Conservation (phyloP, 2,888 invertebrate genomes). For the Hypomecis atomaria region DNA sequence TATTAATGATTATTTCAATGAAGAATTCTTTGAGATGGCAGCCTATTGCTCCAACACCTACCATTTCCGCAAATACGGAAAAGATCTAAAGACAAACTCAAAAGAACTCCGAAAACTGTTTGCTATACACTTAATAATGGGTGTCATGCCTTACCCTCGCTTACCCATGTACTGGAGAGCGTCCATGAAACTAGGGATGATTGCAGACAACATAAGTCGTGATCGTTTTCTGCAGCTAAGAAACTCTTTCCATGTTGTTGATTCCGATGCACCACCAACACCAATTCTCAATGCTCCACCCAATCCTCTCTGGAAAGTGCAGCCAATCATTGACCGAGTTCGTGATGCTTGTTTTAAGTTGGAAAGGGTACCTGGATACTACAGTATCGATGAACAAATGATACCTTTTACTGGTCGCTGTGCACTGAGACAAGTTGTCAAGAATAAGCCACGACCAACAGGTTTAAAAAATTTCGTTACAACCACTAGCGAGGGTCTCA, state of each 20-base stretch:
- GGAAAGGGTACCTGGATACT: slow-evolving; percentile 30
- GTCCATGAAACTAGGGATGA: neutral
- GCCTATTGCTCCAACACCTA: too few relatives aligned
- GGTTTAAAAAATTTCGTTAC: slow-evolving; percentile 42
- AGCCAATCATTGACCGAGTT: slow-evolving; percentile 1
- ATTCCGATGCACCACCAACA: neutral
- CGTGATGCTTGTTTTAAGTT: neutral
- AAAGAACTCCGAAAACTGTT: too few relatives aligned
- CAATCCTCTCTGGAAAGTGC: slow-evolving; percentile 1
- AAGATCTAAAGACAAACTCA: too few relatives aligned
- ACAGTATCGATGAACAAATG: slow-evolving; percentile 36
- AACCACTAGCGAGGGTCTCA: slow-evolving; percentile 40
- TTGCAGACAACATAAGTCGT: neutral
- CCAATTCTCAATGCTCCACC: too few relatives aligned
- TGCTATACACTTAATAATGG: too few relatives aligned
- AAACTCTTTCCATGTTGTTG: neutral
- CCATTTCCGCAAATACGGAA: too few relatives aligned
- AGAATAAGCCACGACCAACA: slow-evolving; percentile 38
- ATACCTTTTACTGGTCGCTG: slow-evolving; percentile 31
- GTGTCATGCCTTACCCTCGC: too few relatives aligned
- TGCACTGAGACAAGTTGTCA: slow-evolving; percentile 35
- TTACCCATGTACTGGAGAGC: neutral
- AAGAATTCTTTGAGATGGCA: too few relatives aligned
- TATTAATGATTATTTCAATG: too few relatives aligned
- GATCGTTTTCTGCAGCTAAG: neutral